phyloP scores from a whole-genome alignment of 2,113 vertebrate genomes.

The Arizona elegans region DNA sequence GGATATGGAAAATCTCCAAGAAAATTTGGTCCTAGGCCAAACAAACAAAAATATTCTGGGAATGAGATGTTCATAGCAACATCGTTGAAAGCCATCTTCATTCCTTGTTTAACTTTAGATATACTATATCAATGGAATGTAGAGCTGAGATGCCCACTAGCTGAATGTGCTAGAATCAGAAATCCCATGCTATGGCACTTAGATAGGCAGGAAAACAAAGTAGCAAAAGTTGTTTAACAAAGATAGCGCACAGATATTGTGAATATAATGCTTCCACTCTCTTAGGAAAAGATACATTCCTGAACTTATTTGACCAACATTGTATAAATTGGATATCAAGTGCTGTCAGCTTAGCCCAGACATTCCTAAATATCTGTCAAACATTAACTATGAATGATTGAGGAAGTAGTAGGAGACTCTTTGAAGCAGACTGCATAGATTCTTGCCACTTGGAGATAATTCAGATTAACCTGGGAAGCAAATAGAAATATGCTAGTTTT shows the following conservation, averaged over 20 bases:
- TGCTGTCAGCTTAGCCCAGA: not conserved
- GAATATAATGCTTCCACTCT: not conserved
- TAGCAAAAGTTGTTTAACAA: not conserved
- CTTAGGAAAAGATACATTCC: not conserved
- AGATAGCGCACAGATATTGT: not conserved
- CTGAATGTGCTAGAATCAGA: not conserved
- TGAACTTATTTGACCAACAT: not conserved
- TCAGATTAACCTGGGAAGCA: not conserved
- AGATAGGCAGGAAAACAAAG: not conserved
- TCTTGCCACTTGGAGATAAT: not conserved
- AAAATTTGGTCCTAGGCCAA: not conserved
- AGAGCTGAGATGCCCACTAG: not conserved
- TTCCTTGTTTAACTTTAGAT: not conserved
- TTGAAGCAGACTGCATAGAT: not conserved
- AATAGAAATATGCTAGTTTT: not conserved
- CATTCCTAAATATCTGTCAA: not conserved
- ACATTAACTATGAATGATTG: not conserved
- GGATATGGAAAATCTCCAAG: not conserved
- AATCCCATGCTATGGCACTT: not conserved
- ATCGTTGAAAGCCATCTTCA: not conserved
- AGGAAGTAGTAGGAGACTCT: not conserved
- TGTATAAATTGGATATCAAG: not conserved
- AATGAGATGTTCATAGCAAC: not conserved
- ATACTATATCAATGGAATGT: not conserved
- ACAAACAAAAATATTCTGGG: not conserved